phyloP scores from a whole-genome alignment of 64 coral and sea anemone genomes.

The Anthopleura sola region DNA sequence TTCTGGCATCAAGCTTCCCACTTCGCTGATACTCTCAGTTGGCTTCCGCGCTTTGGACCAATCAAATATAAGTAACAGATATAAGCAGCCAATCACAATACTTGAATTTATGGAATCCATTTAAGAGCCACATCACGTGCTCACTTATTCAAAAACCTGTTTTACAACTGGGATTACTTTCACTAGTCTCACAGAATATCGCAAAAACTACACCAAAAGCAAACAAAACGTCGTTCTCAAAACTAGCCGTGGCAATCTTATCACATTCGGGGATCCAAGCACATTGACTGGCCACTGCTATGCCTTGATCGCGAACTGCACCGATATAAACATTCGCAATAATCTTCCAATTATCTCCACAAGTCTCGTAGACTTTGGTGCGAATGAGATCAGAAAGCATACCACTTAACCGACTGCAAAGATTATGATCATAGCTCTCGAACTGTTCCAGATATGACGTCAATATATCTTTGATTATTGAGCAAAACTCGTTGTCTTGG shows the following conservation, averaged over 20 bases:
- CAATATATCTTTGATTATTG: conserved; percentile 53
- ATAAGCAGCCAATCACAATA: no score
- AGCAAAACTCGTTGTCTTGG: conserved; percentile 57
- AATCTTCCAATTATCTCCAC: conserved; percentile 52
- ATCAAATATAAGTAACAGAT: no score
- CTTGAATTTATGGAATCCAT: no score
- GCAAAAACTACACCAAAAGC: conserved; percentile 76
- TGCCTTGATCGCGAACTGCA: conserved; percentile 49
- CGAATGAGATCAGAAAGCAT: conserved; percentile 73
- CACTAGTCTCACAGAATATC: conserved; percentile 23
- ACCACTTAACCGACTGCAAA: conserved; percentile 39
- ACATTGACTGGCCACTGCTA: conserved; percentile 64
- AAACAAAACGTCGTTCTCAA: conserved; percentile 62
- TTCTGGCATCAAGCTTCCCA: no score
- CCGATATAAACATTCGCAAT: conserved; percentile 67
- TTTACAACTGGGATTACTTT: no score
- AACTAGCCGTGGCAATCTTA: conserved; percentile 73
- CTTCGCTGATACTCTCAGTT: no score
- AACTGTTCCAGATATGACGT: conserved; percentile 56
- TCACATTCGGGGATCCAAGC: conserved; percentile 61
- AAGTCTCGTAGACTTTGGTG: conserved; percentile 43
- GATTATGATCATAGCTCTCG: conserved; percentile 52
- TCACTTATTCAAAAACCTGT: no score
- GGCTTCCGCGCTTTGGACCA: no score
- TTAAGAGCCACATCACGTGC: no score